Evolutionary conservation across 2,888 invertebrate species (phyloP), one percentile per base, ranked within the genome.

Genomic region (Euphydryas editha): DNA sequence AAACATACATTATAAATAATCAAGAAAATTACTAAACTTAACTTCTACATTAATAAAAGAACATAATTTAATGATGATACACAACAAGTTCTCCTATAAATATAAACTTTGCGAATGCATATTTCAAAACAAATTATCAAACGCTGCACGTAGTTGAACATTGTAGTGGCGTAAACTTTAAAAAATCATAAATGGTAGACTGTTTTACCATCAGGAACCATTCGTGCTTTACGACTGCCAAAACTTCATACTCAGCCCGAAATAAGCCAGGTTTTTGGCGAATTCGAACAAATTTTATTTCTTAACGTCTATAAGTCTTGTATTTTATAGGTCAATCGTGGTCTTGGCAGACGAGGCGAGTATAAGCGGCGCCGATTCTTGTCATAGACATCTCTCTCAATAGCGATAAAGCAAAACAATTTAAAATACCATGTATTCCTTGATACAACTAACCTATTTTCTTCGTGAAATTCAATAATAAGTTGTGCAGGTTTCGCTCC

Each of bases 271-370:
- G 57, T 15, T 39, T 42, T 39, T 57, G 18, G 21, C 18, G 39
- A 57, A 47, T 55, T 56, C 39, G 59, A 67, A 54, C 56, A 67
- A 69, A 68, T 70, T 65, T 70, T 70, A 68, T 68, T 62, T 68
- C 67, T 39, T 24, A 24, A 30, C 51, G 24, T 62, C 65, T 70
- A 67, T 67, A 70, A 68, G 65, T 65, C 68, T 68, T 62, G 44
- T 65, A 69, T 71, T 71, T 67, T 67, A 71, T 71, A 69, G 71
- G 71, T 67, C 71, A 69, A 71, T 69, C 67, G 61, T 69, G 71
- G 30, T 61, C 61, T 71, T 71, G 69, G 71, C 71, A 71, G 67
- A 69, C 71, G 65, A 62, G 39, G 24, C 60, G 57, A 65, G 49
- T 67, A 69, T 69, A 71, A 58, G 60, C 65, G 69, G 65, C 68